A percentile compares a stretch with the other conserved stretches of the same genome.
Conservation (phyloP, 2,888 invertebrate species). For the Omphaloscelis lunosa region DNA sequence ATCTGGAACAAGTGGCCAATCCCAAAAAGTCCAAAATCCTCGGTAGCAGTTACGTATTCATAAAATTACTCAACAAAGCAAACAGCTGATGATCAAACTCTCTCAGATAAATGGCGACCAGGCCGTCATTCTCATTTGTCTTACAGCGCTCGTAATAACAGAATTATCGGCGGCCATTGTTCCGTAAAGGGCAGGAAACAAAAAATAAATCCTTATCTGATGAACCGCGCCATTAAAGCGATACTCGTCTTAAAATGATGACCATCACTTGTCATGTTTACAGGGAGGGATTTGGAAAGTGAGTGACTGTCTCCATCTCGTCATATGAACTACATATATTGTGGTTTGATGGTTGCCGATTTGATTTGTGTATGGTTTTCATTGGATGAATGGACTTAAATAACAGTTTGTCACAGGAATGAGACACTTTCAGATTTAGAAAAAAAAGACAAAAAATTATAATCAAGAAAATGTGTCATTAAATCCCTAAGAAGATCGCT, state of each 20-base stretch:
- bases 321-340: too few relatives aligned
- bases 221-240: conserved; percentile 77
- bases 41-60: conserved; percentile 29
- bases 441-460: too few relatives aligned
- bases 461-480: too few relatives aligned
- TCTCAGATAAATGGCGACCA: conserved; percentile 38
- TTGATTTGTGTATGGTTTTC: too few relatives aligned
- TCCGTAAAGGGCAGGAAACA: conserved; percentile 73
- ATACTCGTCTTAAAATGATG: conserved; percentile 78
- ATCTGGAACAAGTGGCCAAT: not conserved
- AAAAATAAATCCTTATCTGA: conserved; percentile 75
- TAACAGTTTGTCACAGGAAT: too few relatives aligned
- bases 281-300: conserved; percentile 60
- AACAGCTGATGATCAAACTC: conserved; percentile 22
- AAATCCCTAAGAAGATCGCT: too few relatives aligned
- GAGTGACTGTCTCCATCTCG: not conserved
- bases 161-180: conserved; percentile 75
- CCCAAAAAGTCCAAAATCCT: not conserved
- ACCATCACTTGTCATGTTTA: conserved; percentile 79
- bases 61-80: conserved; percentile 47
- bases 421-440: too few relatives aligned
- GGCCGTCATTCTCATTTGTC: conserved; percentile 47
- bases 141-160: conserved; percentile 65
- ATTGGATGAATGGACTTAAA: too few relatives aligned
- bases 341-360: too few relatives aligned